These are phyloP conservation scores for Erythrocebus patas DNA, from an alignment of 2,113 vertebrate species.

Conservation along the genomic window DNA sequence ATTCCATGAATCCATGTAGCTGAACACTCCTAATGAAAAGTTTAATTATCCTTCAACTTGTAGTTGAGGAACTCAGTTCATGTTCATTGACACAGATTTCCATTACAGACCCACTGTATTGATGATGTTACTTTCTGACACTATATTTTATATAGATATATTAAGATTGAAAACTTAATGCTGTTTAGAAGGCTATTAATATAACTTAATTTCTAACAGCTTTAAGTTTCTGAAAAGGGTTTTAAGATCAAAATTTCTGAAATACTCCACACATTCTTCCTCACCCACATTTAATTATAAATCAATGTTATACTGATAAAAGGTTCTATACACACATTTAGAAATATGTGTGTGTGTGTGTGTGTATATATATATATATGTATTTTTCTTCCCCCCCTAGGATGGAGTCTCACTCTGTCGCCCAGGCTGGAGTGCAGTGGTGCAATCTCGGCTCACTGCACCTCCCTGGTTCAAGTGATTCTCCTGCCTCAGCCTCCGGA, in stretches of 20 bases:
- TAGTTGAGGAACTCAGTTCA: background rate
- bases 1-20: background rate
- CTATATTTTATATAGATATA: background rate
- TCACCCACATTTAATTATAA: constrained; percentile 15
- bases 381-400: no score
- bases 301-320: background rate
- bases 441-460: no score
- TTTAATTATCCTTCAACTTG: constrained; percentile 19
- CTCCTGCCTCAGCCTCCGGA: no score
- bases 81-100: background rate
- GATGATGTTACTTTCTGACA: background rate
- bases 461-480: no score
- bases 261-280: background rate
- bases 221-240: background rate
- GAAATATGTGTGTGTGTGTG: background rate
- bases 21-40: background rate
- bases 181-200: background rate
- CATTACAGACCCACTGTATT: background rate
- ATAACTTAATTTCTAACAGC: constrained; percentile 5
- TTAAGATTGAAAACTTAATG: background rate
- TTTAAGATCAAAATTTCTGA: constrained; percentile 46
- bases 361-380: no score
- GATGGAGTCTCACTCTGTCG: no score
- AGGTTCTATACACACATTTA: constrained; percentile 12
- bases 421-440: no score